A percentile compares a stretch with the other conserved stretches of the same genome.
phyloP scores from a whole-genome alignment of 30 jellyfish, hydroid and myxozoan species.

The Hydractinia echinata region DNA sequence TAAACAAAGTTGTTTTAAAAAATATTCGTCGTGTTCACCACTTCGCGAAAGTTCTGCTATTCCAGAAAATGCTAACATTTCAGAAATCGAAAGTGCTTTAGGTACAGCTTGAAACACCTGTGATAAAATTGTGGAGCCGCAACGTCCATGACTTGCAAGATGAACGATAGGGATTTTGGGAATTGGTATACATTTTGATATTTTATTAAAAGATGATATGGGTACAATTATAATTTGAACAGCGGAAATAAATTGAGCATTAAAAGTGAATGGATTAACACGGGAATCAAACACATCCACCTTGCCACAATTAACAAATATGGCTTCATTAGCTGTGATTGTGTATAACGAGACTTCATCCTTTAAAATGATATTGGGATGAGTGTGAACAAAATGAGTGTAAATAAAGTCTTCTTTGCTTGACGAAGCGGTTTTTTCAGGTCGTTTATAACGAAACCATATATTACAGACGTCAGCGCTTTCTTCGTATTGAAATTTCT shows the following conservation, averaged over 20 bases:
- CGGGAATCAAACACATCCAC: slow-evolving; percentile 23
- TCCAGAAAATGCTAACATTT: slow-evolving; percentile 21
- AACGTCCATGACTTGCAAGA: slow-evolving; percentile 40
- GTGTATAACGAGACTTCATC: slow-evolving; percentile 29
- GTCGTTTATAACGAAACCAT: slow-evolving; percentile 22
- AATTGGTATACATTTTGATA: not conserved
- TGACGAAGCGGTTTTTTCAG: not conserved
- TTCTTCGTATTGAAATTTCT: not conserved
- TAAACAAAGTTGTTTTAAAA: slow-evolving; percentile 11
- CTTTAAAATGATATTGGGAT: slow-evolving; percentile 22
- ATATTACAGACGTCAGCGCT: slow-evolving; percentile 24
- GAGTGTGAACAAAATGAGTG: slow-evolving; percentile 11
- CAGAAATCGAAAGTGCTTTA: slow-evolving; percentile 14
- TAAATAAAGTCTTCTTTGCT: not conserved
- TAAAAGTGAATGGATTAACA: slow-evolving; percentile 13
- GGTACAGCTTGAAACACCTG: slow-evolving; percentile 29
- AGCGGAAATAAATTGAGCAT: slow-evolving; percentile 25
- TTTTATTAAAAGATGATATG: slow-evolving; percentile 5
- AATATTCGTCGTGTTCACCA: not conserved
- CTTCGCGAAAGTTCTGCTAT: slow-evolving; percentile 23
- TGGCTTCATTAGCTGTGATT: slow-evolving; percentile 12
- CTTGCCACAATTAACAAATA: slow-evolving; percentile 35
- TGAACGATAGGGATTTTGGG: slow-evolving; percentile 30
- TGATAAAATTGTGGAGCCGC: slow-evolving; percentile 29
- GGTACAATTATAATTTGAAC: not conserved